Base-by-base conservation (phyloP, 2,888 invertebrate species). In the Apamea crenata region DNA sequence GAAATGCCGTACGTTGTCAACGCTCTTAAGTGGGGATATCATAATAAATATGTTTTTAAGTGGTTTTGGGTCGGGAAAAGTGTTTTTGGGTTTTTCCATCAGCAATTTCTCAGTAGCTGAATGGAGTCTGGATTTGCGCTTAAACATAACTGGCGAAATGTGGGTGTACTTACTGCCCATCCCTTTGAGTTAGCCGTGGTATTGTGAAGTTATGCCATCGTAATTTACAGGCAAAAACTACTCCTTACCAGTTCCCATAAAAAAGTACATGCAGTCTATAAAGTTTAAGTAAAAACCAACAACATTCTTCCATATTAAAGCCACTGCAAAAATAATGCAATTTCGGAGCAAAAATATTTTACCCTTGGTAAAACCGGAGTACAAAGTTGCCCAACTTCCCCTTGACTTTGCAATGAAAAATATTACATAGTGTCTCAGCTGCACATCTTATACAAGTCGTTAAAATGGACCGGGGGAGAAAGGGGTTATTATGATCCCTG, bases 401-500 rank as follows among this genome's bases (percentile, higher is more conserved):
- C 77, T 72, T 65, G 78, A 78, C 70, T 81, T 75, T 78, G 77
- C 76, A 78, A 84, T 82, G 84, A 87, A 87, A 87, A 82, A 87
- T 78, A 74, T 74, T 78, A 83, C 77, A 77, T 66, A 75, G 72
- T 78, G 82, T 77, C 84, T 82, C 88, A 87, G 88, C 86, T 87
- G 87, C 66, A 73, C 75, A 78, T 80, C 68, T 80, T 81, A 81
- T 72, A 77, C 78, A 74, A 81, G 86, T 86, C 88, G 76, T 87
- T 88, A 87, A 88, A 88, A 78, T 71, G 79, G 79, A 79, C 86
- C 65, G 75, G 79, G 74, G 80, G 74, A 77, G 81, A 79, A 87
- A 84, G 82, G 86, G 82, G 82, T 84, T 82, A 78, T 82, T 77
- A 75, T 83, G 79, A 68, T 74, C 81, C 81, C 71, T 78, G 86